phyloP scores from a whole-genome alignment of 37 sponge, comb jelly and placozoan species.

The Ephydatia muelleri region DNA sequence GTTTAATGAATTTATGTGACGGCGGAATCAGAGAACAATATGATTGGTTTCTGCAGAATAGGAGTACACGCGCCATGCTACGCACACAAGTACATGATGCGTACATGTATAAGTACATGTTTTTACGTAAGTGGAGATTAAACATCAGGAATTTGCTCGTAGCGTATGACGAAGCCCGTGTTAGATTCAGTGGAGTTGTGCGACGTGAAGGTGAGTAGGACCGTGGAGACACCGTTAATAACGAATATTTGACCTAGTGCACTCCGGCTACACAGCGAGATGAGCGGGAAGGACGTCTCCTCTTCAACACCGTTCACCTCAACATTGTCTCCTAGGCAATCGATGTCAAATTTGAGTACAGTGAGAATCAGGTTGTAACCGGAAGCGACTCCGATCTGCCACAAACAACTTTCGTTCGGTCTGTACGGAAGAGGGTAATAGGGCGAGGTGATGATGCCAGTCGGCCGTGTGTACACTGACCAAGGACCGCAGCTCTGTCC shows the following conservation, averaged over 20 bases:
- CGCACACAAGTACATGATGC: too few relatives aligned
- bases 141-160: neutral
- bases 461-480: slow-evolving; percentile 14
- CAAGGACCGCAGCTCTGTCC: slow-evolving; percentile 51
- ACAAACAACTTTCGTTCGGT: slow-evolving; percentile 34
- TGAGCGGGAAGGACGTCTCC: neutral
- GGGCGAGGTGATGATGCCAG: slow-evolving; percentile 61
- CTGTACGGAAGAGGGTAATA: slow-evolving; percentile 53
- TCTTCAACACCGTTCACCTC: neutral
- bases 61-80: too few relatives aligned
- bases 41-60: too few relatives aligned
- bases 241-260: neutral
- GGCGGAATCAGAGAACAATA: too few relatives aligned
- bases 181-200: neutral
- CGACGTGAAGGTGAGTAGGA: neutral
- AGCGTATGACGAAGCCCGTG: neutral
- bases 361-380: slow-evolving; percentile 18
- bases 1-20: too few relatives aligned
- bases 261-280: neutral
- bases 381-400: slow-evolving; percentile 19
- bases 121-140: too few relatives aligned
- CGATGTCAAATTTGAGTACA: slow-evolving; percentile 26
- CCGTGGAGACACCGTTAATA: neutral
- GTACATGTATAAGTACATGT: too few relatives aligned
- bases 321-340: neutral